Conservation (phyloP, 2,888 invertebrate genomes). For the Nomada fucata region DNA sequence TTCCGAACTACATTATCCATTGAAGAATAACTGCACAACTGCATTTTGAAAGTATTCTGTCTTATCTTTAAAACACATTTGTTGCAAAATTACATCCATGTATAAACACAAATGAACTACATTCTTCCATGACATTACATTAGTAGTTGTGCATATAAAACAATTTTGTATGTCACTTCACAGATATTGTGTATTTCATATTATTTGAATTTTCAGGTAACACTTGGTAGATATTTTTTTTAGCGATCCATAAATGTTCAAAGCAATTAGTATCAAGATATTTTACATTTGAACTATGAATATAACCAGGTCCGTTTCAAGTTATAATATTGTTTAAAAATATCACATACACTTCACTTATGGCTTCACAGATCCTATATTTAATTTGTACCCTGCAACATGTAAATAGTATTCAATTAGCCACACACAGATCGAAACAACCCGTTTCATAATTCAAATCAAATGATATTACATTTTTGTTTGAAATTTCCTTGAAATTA, state of each 20-base stretch:
- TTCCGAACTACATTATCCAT: slow-evolving; percentile 79
- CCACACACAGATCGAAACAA: neutral
- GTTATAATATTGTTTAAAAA: slow-evolving; percentile 8
- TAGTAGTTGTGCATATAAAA: slow-evolving; percentile 37
- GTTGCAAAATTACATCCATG: slow-evolving; percentile 79
- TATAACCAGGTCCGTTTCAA: slow-evolving; percentile 5
- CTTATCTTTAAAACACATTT: slow-evolving; percentile 75
- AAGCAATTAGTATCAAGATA: slow-evolving; percentile 43
- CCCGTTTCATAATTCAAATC: neutral
- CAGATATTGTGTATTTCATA: slow-evolving; percentile 32
- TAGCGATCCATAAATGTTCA: slow-evolving; percentile 23
- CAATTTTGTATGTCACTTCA: slow-evolving; percentile 45
- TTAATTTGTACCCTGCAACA: slow-evolving; percentile 58
- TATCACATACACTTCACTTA: slow-evolving; percentile 46
- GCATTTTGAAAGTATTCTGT: slow-evolving; percentile 76
- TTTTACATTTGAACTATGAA: slow-evolving; percentile 27
- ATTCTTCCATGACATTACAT: slow-evolving; percentile 61
- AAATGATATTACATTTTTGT: neutral
- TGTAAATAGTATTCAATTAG: slow-evolving; percentile 51
- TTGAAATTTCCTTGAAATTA: slow-evolving; percentile 24
- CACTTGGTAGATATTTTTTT: slow-evolving; percentile 49
- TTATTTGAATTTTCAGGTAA: slow-evolving; percentile 65
- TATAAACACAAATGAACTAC: slow-evolving; percentile 73
- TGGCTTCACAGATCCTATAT: slow-evolving; percentile 23
- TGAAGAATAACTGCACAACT: slow-evolving; percentile 78